A percentile compares a stretch with the other conserved stretches of the same genome.
Conservation (phyloP, 2,113 vertebrate genomes). For the Alethe castanea region DNA sequence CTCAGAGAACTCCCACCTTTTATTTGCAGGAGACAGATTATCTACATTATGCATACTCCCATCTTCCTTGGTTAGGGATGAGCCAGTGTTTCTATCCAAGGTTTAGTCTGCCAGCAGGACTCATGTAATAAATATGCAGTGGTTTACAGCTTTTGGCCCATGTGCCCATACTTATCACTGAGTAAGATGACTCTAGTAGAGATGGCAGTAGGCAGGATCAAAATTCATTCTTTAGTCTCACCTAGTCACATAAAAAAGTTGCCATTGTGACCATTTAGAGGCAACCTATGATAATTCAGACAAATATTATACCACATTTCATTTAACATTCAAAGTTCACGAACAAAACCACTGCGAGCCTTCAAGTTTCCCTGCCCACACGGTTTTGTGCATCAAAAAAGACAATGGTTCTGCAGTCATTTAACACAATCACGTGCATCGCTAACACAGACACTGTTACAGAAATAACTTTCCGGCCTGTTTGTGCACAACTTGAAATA, state of each 20-base stretch:
- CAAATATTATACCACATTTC: neutral
- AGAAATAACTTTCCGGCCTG: neutral
- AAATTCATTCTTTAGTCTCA: neutral
- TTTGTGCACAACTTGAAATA: neutral
- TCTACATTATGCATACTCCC: neutral
- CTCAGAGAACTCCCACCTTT: neutral
- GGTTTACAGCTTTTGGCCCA: neutral
- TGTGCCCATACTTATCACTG: neutral
- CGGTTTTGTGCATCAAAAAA: neutral
- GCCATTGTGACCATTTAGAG: neutral
- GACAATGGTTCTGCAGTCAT: neutral
- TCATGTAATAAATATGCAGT: neutral
- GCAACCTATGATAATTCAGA: neutral
- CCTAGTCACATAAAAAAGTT: neutral
- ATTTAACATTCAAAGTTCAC: neutral
- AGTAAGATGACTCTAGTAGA: neutral
- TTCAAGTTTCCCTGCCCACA: neutral
- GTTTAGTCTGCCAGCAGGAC: neutral
- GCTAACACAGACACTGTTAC: neutral
- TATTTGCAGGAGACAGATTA: neutral
- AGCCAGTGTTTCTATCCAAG: neutral
- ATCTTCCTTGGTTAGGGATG: neutral
- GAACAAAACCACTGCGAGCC: neutral
- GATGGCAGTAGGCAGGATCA: neutral
- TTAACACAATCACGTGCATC: fast-evolving